Conservation (phyloP, 2,113 vertebrate genomes). For the Sus scrofa region T2T-Sscrofa CM000813.6:93410501-93411000, state of each 20-base stretch:
- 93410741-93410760: not conserved
- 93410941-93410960: not conserved
- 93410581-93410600: not conserved
- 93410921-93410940: not conserved
- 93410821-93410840: not conserved
- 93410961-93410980: not conserved
- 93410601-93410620: too few species aligned
- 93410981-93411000: rapidly evolving
- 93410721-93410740: not conserved
- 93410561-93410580: not conserved
- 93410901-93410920: not conserved
- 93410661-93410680: not conserved
- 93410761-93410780: not conserved
- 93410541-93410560: not conserved
- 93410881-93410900: not conserved
- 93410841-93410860: not conserved
- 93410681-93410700: not conserved
- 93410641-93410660: not conserved
- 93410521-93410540: not conserved
- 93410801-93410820: not conserved
- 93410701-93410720: not conserved
- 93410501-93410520: not conserved
- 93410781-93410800: too few species aligned
- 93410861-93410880: not conserved
- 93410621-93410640: not conserved